These are phyloP conservation scores for Ameiurus melas DNA, from an alignment of 2,113 vertebrate species.

Conservation along the genomic window DNA sequence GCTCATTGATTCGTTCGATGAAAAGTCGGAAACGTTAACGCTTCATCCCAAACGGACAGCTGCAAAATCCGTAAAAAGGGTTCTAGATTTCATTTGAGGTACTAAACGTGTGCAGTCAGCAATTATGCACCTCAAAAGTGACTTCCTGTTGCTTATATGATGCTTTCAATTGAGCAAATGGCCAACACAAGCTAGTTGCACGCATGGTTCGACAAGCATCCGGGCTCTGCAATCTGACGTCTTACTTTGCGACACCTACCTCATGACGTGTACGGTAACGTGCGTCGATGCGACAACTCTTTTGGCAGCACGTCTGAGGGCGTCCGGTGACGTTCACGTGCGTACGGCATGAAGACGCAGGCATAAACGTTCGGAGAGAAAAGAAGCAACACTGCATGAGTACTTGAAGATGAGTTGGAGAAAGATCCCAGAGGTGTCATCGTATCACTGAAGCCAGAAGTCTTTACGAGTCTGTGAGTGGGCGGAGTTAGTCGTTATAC, in stretches of 20 bases:
- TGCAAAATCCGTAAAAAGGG: background rate
- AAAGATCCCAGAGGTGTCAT: slow-evolving; percentile 34
- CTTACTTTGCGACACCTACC: background rate
- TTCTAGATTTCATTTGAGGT: background rate
- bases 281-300: background rate
- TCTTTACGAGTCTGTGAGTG: background rate
- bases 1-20: too few species aligned
- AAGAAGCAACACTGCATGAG: background rate
- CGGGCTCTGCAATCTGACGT: background rate
- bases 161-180: background rate
- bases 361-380: background rate
- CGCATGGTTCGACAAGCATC: background rate
- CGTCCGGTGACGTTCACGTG: background rate
- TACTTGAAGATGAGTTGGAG: background rate
- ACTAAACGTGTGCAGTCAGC: background rate
- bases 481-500: background rate
- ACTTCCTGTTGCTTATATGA: background rate
- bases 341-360: background rate
- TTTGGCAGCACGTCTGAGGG: background rate
- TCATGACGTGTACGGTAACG: too few species aligned
- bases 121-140: background rate
- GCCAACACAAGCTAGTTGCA: background rate
- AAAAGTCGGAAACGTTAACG: background rate
- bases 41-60: background rate
- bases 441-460: background rate